Base-by-base conservation (phyloP, 2,888 invertebrate genomes). In the Drosophila paucipuncta region DNA sequence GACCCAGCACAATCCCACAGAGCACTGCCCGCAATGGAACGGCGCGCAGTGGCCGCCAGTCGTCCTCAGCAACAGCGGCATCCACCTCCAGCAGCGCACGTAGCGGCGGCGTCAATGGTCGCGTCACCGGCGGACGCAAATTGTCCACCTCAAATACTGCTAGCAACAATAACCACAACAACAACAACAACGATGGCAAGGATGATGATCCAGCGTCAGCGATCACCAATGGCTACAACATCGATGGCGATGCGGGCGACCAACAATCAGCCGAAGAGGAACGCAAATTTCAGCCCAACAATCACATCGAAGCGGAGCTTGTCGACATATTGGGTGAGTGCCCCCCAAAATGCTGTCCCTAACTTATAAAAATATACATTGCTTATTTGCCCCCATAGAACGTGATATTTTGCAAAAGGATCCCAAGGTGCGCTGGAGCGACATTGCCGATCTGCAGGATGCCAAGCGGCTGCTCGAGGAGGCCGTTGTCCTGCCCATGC, bases 391-490 rank as follows among this genome's bases (percentile, higher is more conserved):
- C 22, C 7, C 1, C 94, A n/a, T 57, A 95, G 99, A 99, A 94
- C 94, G 99, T 87, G 99, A 99, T 93, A 99, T 99, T 93, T 96
- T 99, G 82, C 98, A 98, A 94, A 98, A 98, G 94, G 98, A 99
- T 94, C 98, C 98, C 22, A 98, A 98, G 94, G 98, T 99, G 72
- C 95, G 96, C 90, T 99, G 99, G 99, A 97, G 97, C 89, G 98
- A 98, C 92, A 98, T 98, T 91, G 98, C 98, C 0, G 98, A 98
- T 93, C 94, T 98, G 57, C 94, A 96, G 13, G 98, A 98, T 93
- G 98, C 98, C 9, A 98, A 98, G 93, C 94, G 97, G 76, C 93
- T 99, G 66, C 94, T 99, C 9, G 98, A 99, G 92, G 99, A 99
- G 94, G 99, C 99, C 35, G 99, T 99, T 11, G 99, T 99, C 47